Percentiles rank a stretch among this genome's conserved stretches.
These are phyloP conservation scores for Propithecus deckenii DNA, from an alignment of 2,797 vertebrate species.

Conservation along the genomic window DNA sequence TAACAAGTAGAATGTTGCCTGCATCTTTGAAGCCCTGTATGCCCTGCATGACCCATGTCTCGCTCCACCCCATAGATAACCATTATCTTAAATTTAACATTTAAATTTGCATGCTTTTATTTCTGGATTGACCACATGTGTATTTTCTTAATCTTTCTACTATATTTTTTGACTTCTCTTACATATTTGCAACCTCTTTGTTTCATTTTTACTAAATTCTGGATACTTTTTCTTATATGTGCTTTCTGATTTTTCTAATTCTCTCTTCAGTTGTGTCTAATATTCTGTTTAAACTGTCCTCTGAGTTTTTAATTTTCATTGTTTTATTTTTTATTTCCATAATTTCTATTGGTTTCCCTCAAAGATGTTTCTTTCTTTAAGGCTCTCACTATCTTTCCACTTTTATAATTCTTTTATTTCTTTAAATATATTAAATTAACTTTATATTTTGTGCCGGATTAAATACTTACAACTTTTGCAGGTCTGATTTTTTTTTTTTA, in stretches of 20 bases:
- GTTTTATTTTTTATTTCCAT: not conserved
- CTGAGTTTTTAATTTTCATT: not conserved
- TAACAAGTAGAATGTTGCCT: not conserved
- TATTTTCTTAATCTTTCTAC: not conserved
- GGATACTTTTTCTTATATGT: not conserved
- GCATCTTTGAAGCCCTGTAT: not conserved
- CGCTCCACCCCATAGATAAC: not conserved
- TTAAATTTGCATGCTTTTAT: not conserved
- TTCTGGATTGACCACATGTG: not conserved
- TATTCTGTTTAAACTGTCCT: not conserved
- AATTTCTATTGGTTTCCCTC: not conserved
- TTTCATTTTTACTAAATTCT: not conserved
- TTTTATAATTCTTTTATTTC: constrained; percentile 26
- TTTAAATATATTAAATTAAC: not conserved
- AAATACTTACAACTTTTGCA: not conserved
- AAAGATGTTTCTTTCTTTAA: not conserved
- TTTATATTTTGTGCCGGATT: constrained; percentile 7
- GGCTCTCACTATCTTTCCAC: not conserved
- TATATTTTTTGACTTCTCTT: not conserved
- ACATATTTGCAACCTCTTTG: not conserved
- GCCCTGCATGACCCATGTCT: not conserved
- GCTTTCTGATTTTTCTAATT: not conserved
- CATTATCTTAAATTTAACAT: not conserved
- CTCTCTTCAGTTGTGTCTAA: not conserved
- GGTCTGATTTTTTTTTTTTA: not conserved